phyloP scores from a whole-genome alignment of 2,888 invertebrate species.

The Vesta saturnalis region DNA sequence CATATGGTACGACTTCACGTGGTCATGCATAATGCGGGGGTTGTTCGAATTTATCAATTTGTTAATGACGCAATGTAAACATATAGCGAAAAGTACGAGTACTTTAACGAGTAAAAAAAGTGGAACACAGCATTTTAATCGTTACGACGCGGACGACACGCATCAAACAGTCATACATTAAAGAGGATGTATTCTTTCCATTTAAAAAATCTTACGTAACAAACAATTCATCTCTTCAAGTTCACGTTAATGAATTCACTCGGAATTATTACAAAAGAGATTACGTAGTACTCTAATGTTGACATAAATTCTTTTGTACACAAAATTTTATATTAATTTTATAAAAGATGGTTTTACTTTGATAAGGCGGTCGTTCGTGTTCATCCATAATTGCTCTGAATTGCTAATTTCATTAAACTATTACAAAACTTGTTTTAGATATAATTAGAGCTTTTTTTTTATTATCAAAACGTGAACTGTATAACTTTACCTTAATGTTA shows the following conservation, averaged over 20 bases:
- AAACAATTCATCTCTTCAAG: conserved; percentile 12
- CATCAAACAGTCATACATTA: conserved; percentile 6
- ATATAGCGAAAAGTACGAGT: background rate
- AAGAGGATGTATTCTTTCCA: conserved; percentile 10
- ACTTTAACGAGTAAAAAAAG: background rate
- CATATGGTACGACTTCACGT: conserved; percentile 31
- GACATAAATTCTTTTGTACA: conserved; percentile 3
- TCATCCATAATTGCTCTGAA: too few relatives aligned
- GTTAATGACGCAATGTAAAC: too few relatives aligned
- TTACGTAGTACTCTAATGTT: conserved; percentile 8
- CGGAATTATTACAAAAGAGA: conserved; percentile 3
- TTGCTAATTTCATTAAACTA: too few relatives aligned
- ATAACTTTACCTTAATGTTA: too few relatives aligned
- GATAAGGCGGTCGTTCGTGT: too few relatives aligned
- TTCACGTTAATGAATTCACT: conserved; percentile 1
- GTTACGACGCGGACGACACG: conserved; percentile 6
- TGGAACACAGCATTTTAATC: conserved; percentile 14
- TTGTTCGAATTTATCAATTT: too few relatives aligned
- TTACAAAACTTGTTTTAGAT: too few relatives aligned
- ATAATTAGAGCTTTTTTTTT: too few relatives aligned
- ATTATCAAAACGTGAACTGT: too few relatives aligned
- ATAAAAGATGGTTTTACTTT: too few relatives aligned
- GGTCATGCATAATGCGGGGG: conserved; percentile 26
- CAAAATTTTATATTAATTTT: background rate
- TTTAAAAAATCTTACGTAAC: background rate